Conservation (phyloP, 2,113 vertebrate species). For the Prunella fulvescens region DNA sequence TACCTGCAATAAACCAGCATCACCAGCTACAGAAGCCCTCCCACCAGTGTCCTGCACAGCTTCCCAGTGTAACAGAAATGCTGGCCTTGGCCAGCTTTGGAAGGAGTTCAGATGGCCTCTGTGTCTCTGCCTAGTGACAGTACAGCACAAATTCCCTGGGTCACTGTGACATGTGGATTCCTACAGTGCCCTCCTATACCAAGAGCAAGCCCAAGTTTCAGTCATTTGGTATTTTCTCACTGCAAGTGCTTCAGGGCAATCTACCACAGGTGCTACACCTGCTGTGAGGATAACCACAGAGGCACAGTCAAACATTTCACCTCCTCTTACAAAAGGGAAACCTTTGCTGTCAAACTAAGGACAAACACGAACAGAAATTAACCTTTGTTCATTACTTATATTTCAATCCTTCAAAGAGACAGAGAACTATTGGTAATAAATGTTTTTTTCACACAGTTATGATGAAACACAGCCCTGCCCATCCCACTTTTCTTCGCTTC, state of each 20-base stretch:
- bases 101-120: background rate
- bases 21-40: background rate
- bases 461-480: background rate
- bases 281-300: background rate
- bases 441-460: background rate
- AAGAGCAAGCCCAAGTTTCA: background rate
- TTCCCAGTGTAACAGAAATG: background rate
- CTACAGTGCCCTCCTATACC: background rate
- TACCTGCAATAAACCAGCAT: background rate
- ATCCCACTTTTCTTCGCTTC: background rate
- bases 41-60: background rate
- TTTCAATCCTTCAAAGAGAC: background rate
- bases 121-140: background rate
- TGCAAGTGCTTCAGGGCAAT: background rate
- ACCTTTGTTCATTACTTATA: background rate
- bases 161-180: background rate
- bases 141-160: background rate
- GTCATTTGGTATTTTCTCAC: background rate
- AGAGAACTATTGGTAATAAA: background rate
- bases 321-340: background rate
- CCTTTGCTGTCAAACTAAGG: background rate
- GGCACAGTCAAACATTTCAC: background rate
- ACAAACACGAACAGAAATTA: background rate
- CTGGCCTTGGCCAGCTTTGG: background rate
- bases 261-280: background rate